These are phyloP conservation scores for Crossoptilon crossoptilon DNA, from an alignment of 2,797 vertebrate species.

Conservation along the genomic window DNA sequence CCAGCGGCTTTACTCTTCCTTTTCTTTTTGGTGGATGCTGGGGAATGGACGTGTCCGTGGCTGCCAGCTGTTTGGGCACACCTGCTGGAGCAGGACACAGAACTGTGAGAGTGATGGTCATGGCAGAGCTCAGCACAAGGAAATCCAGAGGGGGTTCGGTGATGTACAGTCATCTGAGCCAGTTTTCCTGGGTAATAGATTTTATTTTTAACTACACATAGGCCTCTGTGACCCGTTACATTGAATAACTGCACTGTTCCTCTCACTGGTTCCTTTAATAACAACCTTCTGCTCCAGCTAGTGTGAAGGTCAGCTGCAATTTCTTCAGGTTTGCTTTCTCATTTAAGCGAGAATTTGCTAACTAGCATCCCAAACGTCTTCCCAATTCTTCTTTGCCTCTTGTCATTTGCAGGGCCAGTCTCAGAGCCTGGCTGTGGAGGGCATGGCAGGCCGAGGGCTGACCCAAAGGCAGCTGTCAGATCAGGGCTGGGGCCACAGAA, in stretches of 20 bases:
- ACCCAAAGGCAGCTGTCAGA: neutral
- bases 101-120: neutral
- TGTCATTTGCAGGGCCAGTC: slow-evolving; percentile 12
- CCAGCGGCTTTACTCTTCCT: neutral
- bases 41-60: no score
- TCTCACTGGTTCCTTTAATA: slow-evolving; percentile 65
- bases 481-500: neutral
- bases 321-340: slow-evolving; percentile 52
- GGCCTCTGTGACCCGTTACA: slow-evolving; percentile 66
- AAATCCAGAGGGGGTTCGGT: neutral
- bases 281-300: slow-evolving; percentile 73
- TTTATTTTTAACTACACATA: slow-evolving; percentile 69
- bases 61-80: neutral
- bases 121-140: neutral
- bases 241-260: slow-evolving; percentile 63
- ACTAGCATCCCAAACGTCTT: slow-evolving; percentile 64
- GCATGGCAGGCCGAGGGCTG: neutral
- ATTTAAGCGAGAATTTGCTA: slow-evolving; percentile 72
- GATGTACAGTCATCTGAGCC: neutral
- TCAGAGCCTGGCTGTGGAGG: slow-evolving; percentile 6
- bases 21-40: neutral
- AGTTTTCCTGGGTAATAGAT: slow-evolving; percentile 52
- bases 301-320: slow-evolving; percentile 73
- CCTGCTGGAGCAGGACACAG: no score
- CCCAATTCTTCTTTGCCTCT: slow-evolving; percentile 32